Conservation (phyloP, 2,888 invertebrate species). For the Apantesis nais region DNA sequence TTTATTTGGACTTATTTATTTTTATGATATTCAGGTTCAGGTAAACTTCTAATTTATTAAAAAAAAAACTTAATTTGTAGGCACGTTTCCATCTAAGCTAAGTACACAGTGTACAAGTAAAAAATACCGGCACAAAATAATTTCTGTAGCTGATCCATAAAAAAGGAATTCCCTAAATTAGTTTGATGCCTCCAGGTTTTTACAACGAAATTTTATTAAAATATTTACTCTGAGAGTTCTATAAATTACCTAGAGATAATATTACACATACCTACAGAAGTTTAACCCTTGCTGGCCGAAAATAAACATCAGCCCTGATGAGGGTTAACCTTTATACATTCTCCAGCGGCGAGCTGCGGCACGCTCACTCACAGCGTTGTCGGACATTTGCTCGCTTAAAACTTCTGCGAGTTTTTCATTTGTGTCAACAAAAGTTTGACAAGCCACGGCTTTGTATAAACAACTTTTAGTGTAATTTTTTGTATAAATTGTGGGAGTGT, state of each 20-base stretch:
- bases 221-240: conserved; percentile 7
- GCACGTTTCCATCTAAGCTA: not conserved
- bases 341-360: not conserved
- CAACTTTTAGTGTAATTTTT: not conserved
- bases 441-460: not conserved
- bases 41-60: not conserved
- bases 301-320: conserved; percentile 7
- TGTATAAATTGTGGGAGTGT: too few relatives aligned
- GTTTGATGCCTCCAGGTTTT: not conserved
- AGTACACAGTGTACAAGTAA: not conserved
- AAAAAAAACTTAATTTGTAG: not conserved
- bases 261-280: conserved; percentile 1
- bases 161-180: not conserved
- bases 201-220: conserved; percentile 8
- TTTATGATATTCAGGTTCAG: too few relatives aligned
- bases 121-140: not conserved
- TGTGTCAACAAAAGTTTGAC: conserved; percentile 4
- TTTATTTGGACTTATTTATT: too few relatives aligned
- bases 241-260: conserved; percentile 2
- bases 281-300: conserved; percentile 2
- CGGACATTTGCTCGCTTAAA: not conserved
- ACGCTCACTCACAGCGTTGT: not conserved
- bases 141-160: not conserved
- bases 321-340: conserved; percentile 11
- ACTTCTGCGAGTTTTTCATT: conserved; percentile 12